A percentile compares a stretch with the other conserved stretches of the same genome.
Evolutionary conservation across 2,888 invertebrate genomes (phyloP).

Genomic region (Drosophila bunnanda): DNA sequence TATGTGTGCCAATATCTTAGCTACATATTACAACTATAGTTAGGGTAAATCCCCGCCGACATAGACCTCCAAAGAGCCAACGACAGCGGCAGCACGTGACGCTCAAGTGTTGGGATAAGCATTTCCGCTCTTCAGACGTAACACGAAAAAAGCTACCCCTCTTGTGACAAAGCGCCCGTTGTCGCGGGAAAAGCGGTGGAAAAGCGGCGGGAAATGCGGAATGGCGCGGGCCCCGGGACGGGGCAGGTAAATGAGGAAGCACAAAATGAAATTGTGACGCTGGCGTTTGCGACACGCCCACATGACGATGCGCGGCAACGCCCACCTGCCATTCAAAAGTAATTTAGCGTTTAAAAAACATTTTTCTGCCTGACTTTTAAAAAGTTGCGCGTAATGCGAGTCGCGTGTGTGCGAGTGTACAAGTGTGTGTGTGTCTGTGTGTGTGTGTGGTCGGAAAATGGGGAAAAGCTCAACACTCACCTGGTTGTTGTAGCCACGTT

Average conservation of each 20-base stretch:
- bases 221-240: too few species aligned
- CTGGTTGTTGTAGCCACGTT: constrained; percentile 61
- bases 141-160: constrained; percentile 60
- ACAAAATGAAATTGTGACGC: constrained; percentile 77
- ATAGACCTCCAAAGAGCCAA: neutral
- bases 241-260: constrained; percentile 60
- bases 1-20: neutral
- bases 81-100: constrained; percentile 62
- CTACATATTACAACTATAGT: neutral
- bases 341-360: constrained; percentile 80
- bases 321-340: constrained; percentile 76
- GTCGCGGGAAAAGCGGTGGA: constrained; percentile 22
- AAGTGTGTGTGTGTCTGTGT: constrained; percentile 5
- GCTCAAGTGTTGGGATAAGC: constrained; percentile 79
- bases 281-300: constrained; percentile 57
- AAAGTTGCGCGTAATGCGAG: constrained; percentile 70
- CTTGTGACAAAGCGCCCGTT: constrained; percentile 28
- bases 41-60: neutral
- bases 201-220: neutral
- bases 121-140: constrained; percentile 78
- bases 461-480: constrained; percentile 65
- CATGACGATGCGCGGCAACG: constrained; percentile 53
- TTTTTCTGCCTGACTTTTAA: constrained; percentile 78
- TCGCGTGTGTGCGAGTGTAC: constrained; percentile 41
- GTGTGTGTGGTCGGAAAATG: constrained; percentile 7